Percentiles rank a stretch among this genome's conserved stretches.
These are phyloP conservation scores for Caenorhabditis brenneri DNA, from an alignment of 1,140 invertebrate genomes.

Conservation along the genomic window DNA sequence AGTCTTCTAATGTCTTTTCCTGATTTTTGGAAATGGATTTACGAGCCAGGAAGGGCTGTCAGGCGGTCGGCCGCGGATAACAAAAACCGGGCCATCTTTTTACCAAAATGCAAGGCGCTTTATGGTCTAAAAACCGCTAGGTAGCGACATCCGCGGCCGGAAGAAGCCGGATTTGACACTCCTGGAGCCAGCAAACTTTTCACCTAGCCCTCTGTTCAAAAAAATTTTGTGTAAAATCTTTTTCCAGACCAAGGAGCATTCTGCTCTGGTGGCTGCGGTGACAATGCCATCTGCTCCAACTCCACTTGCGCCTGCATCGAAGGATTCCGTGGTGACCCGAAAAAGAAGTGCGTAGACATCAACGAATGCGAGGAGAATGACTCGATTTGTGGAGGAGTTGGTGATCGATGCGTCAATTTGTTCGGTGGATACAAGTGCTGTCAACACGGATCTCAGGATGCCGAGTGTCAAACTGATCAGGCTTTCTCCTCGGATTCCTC, in stretches of 20 bases:
- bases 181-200: no score
- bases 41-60: no score
- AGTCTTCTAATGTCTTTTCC: no score
- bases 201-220: no score
- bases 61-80: no score
- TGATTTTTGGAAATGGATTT: no score
- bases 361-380: slow-evolving; percentile 64
- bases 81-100: no score
- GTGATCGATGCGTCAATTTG: slow-evolving; percentile 62
- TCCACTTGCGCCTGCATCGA: slow-evolving; percentile 60
- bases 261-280: slow-evolving; percentile 63
- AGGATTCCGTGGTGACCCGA: slow-evolving; percentile 60
- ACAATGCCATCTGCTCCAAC: slow-evolving; percentile 61
- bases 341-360: slow-evolving; percentile 58
- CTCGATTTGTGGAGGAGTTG: slow-evolving; percentile 59
- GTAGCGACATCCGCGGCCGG: no score
- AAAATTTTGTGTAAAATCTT: no score
- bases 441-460: slow-evolving; percentile 51
- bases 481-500: not conserved
- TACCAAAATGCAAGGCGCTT: no score
- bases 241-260: slow-evolving; percentile 62
- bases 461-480: slow-evolving; percentile 56
- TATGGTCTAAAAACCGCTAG: no score
- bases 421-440: slow-evolving; percentile 61
- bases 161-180: no score